These are phyloP conservation scores for Nylanderia fulva DNA, from an alignment of 1,140 invertebrate species.

Conservation along the genomic window DNA sequence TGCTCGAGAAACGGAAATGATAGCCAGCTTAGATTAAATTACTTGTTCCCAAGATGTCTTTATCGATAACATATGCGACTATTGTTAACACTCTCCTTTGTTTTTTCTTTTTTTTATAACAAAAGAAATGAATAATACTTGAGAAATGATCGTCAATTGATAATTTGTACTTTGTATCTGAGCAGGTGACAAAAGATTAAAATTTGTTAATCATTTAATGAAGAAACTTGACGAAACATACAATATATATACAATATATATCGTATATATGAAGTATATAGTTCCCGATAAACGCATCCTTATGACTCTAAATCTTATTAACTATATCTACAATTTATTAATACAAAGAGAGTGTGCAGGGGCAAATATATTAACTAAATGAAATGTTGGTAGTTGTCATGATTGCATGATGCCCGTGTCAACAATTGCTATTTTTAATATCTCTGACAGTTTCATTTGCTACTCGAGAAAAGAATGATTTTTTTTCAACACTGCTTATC, in stretches of 20 bases:
- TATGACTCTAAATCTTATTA: slow-evolving; percentile 64
- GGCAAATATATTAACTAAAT: slow-evolving; percentile 71
- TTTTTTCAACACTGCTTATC: slow-evolving; percentile 82
- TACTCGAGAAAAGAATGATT: slow-evolving; percentile 45
- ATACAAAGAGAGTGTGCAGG: slow-evolving; percentile 62
- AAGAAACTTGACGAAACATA: slow-evolving; percentile 59
- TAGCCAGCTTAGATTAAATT: slow-evolving; percentile 69
- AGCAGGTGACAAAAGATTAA: slow-evolving; percentile 67
- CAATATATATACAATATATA: slow-evolving; percentile 64
- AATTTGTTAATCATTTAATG: slow-evolving; percentile 53
- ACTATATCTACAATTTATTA: slow-evolving; percentile 79
- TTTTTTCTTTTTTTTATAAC: slow-evolving; percentile 54
- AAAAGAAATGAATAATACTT: slow-evolving; percentile 59
- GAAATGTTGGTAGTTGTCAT: slow-evolving; percentile 73
- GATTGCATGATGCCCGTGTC: slow-evolving; percentile 67
- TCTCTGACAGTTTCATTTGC: slow-evolving; percentile 62
- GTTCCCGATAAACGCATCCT: slow-evolving; percentile 38
- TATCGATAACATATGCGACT: slow-evolving; percentile 59
- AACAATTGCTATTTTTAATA: slow-evolving; percentile 56
- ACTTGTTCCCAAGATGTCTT: slow-evolving; percentile 74
- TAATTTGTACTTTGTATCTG: slow-evolving; percentile 73
- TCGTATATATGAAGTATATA: slow-evolving; percentile 59
- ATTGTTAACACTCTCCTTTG: slow-evolving; percentile 62
- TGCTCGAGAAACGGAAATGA: slow-evolving; percentile 57
- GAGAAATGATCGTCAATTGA: slow-evolving; percentile 65